Evolutionary conservation across 2,797 vertebrate species (phyloP).

Genomic region (Gephyroberyx darwinii): DNA sequence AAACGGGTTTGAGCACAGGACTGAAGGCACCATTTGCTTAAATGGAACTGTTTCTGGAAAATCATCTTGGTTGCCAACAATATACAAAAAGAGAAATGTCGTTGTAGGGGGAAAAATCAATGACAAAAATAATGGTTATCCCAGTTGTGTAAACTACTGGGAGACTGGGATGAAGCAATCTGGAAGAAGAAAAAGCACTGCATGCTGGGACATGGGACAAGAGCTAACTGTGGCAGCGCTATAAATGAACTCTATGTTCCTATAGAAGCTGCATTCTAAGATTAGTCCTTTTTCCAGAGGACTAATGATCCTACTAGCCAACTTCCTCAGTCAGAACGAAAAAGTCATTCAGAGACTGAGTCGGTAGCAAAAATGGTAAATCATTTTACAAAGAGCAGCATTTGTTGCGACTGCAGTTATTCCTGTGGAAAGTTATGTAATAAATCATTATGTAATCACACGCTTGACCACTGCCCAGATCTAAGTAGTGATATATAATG

Average conservation of each 20-base stretch:
- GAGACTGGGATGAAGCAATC: neutral
- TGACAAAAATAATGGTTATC: conserved; percentile 7
- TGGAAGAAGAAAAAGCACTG: neutral
- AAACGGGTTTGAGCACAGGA: neutral
- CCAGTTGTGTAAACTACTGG: neutral
- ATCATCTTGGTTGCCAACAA: conserved; percentile 14
- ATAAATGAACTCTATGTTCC: conserved; percentile 13
- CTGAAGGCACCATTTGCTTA: neutral
- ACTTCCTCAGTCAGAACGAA: conserved; percentile 9
- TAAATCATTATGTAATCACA: conserved; percentile 53
- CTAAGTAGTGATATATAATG: conserved; percentile 41
- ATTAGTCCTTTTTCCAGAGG: neutral
- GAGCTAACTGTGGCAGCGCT: neutral
- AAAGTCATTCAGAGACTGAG: conserved; percentile 1
- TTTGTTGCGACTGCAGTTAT: conserved; percentile 28
- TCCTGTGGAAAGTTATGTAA: conserved; percentile 51
- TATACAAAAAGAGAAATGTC: conserved; percentile 33
- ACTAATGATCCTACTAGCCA: neutral
- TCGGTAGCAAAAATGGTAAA: conserved; percentile 27
- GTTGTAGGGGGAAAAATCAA: conserved; percentile 11
- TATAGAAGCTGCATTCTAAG: neutral
- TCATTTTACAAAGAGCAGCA: conserved; percentile 24
- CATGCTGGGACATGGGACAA: neutral
- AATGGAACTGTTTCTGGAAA: neutral
- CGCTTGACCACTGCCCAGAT: conserved; percentile 36